Conservation (phyloP, 2,888 invertebrate genomes). For the Matsumyia berberina region DNA sequence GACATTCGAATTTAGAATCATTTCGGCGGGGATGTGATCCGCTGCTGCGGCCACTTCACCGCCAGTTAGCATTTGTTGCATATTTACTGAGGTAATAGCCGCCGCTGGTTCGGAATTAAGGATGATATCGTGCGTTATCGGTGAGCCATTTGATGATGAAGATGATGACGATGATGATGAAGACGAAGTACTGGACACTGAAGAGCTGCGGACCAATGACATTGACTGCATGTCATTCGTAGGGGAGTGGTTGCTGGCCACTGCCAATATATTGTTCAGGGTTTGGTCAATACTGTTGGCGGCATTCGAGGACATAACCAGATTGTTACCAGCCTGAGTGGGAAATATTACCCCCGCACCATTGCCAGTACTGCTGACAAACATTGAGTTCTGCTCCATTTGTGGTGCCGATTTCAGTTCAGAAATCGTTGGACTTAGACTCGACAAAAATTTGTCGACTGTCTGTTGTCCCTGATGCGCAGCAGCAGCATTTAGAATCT, state of each 20-base stretch:
- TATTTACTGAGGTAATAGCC: constrained; percentile 80
- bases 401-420: constrained; percentile 73
- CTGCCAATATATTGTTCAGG: constrained; percentile 80
- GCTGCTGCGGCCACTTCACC: constrained; percentile 78
- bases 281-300: constrained; percentile 81
- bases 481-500: constrained; percentile 83
- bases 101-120: constrained; percentile 83
- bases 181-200: constrained; percentile 83
- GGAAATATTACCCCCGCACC: constrained; percentile 61
- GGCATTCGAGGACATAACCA: constrained; percentile 73
- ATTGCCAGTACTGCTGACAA: constrained; percentile 66
- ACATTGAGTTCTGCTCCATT: constrained; percentile 71
- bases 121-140: constrained; percentile 84
- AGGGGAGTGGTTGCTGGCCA: constrained; percentile 68
- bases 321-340: constrained; percentile 41
- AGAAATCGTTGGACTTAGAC: constrained; percentile 84
- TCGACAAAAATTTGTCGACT: constrained; percentile 86
- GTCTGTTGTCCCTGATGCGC: constrained; percentile 86
- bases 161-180: constrained; percentile 77
- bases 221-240: constrained; percentile 62
- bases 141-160: constrained; percentile 78
- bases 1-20: constrained; percentile 87
- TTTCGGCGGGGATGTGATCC: constrained; percentile 85
- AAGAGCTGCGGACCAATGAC: constrained; percentile 83
- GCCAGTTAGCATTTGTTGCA: constrained; percentile 78